Percentiles rank a stretch among this genome's conserved stretches.
These are phyloP conservation scores for Ooceraea biroi DNA, from an alignment of 1,140 invertebrate species.

Conservation along the genomic window DNA sequence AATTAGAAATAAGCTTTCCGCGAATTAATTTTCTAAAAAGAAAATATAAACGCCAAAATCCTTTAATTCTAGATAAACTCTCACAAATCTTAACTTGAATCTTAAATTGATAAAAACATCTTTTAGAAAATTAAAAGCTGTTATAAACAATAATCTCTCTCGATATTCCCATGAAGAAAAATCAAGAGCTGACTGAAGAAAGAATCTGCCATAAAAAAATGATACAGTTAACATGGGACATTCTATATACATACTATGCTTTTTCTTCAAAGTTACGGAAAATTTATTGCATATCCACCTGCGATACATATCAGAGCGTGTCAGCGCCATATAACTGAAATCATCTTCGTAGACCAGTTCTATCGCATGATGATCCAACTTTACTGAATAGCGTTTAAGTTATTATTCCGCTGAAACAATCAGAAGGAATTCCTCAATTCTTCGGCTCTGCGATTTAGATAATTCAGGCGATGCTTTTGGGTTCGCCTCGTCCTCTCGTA, in stretches of 20 bases:
- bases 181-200: background rate
- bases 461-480: conserved; percentile 22
- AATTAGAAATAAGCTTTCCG: background rate
- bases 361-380: conserved; percentile 11
- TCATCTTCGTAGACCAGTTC: background rate
- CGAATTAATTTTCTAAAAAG: background rate
- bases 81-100: background rate
- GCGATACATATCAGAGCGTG: conserved; percentile 13
- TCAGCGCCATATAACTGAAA: background rate
- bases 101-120: background rate
- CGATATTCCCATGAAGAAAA: background rate
- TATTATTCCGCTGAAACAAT: background rate
- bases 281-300: conserved; percentile 8
- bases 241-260: background rate
- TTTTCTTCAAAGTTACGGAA: background rate
- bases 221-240: background rate
- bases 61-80: conserved; percentile 12
- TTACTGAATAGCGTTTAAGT: background rate
- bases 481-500: conserved; percentile 34
- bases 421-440: background rate
- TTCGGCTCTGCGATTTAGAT: conserved; percentile 20
- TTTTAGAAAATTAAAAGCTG: background rate
- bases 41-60: conserved; percentile 17
- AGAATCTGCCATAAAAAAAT: conserved; percentile 11
- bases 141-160: background rate